Base-by-base conservation (phyloP, 2,888 invertebrate genomes). In the Rapana venosa region DNA sequence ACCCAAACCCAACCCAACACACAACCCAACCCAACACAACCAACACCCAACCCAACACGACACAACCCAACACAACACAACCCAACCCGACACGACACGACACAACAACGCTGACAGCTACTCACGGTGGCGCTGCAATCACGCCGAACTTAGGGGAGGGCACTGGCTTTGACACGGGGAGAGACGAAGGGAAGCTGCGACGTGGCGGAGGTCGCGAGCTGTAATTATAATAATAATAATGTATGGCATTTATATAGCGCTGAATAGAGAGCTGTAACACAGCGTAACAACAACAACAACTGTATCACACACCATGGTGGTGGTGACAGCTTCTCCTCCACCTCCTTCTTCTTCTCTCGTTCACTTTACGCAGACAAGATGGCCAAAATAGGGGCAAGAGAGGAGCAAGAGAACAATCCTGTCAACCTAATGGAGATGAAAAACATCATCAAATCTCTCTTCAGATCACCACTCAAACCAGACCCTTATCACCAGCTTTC, bases 141-240 rank as follows among this genome's bases (percentile, higher is more conserved):
- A 95, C 93, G 26, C 96, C 96, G 96, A 98, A 98, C 97, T 99
- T 98, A 93, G 98, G 98, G 93, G 98, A 98, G 92, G 99, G 98
- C 92, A 99, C 99, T 26, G 99, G 99, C 95, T 98, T 98, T 87
- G 99, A 99, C 94, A 99, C 99, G 47, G 99, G 99, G 96, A 99
- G 93, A 90, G 94, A 93, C 26, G 98, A 98, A 84, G 99, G 99
- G 95, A 98, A 97, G 98, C 98, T 98, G 94, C 98, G 97, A 91
- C 98, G 97, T 26, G 98, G 99, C 90, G 99, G 98, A 92, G 98
- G 98, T 92, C 98, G 97, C 56, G 93, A 92, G 85, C 92, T 26
- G 74, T 74, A n/a, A 74, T n/a, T n/a, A n/a, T n/a, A n/a, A n/a
- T n/a, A n/a, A n/a, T n/a, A n/a, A n/a, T n/a, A n/a, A n/a, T n/a